Base-by-base conservation (phyloP, 2,888 invertebrate genomes). In the Nomada goodeniana region DNA sequence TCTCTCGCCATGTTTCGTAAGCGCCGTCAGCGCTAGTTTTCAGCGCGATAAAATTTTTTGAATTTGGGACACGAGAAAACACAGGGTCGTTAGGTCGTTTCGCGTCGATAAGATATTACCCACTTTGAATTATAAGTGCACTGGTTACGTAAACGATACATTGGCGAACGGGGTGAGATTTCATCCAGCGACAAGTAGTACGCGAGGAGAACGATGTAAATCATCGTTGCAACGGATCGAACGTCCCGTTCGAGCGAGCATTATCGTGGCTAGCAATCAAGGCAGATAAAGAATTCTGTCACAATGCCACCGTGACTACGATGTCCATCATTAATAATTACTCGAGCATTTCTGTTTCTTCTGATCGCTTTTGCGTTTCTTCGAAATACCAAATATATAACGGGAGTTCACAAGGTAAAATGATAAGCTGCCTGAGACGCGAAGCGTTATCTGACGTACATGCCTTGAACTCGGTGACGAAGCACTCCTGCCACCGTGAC, bases 51-150 rank as follows among this genome's bases (percentile, higher is more conserved):
- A 79, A 64, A 82, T 90, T 88, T 91, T 90, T 88, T 89, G 68
- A 84, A 91, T 88, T 89, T 87, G 77, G 85, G 82, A 85, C 84
- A 81, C 75, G 42, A 85, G 88, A 91, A 91, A 91, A 91, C 90
- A 91, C 75, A 73, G 86, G 90, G 90, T 91, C 90, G 68, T 68
- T 69, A 73, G 89, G 92, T 92, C 90, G 84, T 71, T 15, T 71
- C 65, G 23, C 47, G 59, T 13, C 57, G 91, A 92, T 92, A 91
- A 92, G 90, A 91, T 91, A 89, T 80, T 57, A 50, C 55, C 80
- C 84, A 85, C 86, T 79, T 82, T 72, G 84, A 80, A 87, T 36
- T 84, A 86, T 78, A 82, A 85, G 83, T 89, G 88, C 85, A 84
- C 82, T 71, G 80, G 86, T 91, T 91, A 90, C 86, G 87, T 87